A percentile compares a stretch with the other conserved stretches of the same genome.
phyloP scores from a whole-genome alignment of 2,113 vertebrate species.

The Tor tambroides region DNA sequence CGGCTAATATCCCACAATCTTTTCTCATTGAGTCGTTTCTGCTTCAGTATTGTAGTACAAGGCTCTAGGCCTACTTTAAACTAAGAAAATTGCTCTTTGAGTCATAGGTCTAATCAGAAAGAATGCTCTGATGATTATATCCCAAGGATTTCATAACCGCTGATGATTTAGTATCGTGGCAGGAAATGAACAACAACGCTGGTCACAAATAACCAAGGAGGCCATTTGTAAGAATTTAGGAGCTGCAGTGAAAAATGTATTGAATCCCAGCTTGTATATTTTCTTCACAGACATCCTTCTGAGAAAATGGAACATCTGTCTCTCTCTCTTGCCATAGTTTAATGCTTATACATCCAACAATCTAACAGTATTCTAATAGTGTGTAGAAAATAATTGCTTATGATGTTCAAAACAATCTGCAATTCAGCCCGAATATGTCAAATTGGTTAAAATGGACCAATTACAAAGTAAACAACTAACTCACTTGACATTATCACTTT shows the following conservation, averaged over 20 bases:
- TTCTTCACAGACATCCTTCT: background rate
- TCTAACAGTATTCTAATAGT: background rate
- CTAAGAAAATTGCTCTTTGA: constrained; percentile 26
- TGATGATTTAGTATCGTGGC: background rate
- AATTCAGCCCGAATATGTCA: background rate
- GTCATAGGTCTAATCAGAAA: constrained; percentile 14
- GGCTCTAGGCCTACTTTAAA: background rate
- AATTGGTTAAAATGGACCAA: background rate
- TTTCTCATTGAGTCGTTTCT: background rate
- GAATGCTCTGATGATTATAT: constrained; percentile 20
- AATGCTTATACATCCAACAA: background rate
- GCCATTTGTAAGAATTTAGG: constrained; percentile 35
- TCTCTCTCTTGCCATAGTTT: background rate
- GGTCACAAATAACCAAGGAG: constrained; percentile 19
- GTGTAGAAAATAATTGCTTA: background rate
- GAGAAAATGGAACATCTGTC: background rate
- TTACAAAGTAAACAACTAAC: background rate
- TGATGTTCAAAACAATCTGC: background rate
- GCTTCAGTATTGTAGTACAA: background rate
- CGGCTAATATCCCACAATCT: background rate
- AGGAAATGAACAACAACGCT: constrained; percentile 27
- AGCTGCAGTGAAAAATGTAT: background rate
- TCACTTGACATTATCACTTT: background rate
- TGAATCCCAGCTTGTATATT: background rate
- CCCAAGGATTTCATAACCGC: constrained; percentile 30